Percentiles rank a stretch among this genome's conserved stretches.
Conservation (phyloP, 2,113 vertebrate genomes). For the Holacanthus passer region DNA sequence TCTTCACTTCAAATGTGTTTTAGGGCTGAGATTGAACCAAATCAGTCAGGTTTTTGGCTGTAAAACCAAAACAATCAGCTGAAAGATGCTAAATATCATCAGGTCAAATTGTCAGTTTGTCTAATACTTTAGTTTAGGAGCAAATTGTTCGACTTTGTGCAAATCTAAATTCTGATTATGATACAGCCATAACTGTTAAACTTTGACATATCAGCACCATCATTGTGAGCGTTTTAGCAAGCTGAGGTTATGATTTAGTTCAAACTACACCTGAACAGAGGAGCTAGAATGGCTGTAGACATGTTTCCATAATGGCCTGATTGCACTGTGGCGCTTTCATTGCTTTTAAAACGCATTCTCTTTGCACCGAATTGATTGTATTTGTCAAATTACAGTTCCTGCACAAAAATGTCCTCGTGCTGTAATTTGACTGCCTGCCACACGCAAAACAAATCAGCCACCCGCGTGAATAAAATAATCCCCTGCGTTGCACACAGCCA, state of each 20-base stretch:
- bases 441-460: neutral
- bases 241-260: too few species aligned
- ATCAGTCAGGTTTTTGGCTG: too few species aligned
- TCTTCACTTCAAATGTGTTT: too few species aligned
- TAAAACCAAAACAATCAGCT: too few species aligned
- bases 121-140: too few species aligned
- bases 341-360: neutral
- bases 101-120: too few species aligned
- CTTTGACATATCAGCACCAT: too few species aligned
- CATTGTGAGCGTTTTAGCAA: neutral
- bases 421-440: neutral
- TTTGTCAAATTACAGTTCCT: neutral
- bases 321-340: neutral
- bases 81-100: too few species aligned
- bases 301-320: neutral
- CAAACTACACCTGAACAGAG: neutral
- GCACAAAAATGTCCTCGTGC: neutral
- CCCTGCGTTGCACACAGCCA: neutral
- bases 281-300: neutral
- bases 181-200: too few species aligned
- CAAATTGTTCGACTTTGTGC: too few species aligned
- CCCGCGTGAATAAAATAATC: conserved; percentile 3
- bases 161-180: too few species aligned
- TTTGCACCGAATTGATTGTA: neutral
- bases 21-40: too few species aligned